These are phyloP conservation scores for Pluvialis apricaria DNA, from an alignment of 2,113 vertebrate genomes.

Conservation along the genomic window DNA sequence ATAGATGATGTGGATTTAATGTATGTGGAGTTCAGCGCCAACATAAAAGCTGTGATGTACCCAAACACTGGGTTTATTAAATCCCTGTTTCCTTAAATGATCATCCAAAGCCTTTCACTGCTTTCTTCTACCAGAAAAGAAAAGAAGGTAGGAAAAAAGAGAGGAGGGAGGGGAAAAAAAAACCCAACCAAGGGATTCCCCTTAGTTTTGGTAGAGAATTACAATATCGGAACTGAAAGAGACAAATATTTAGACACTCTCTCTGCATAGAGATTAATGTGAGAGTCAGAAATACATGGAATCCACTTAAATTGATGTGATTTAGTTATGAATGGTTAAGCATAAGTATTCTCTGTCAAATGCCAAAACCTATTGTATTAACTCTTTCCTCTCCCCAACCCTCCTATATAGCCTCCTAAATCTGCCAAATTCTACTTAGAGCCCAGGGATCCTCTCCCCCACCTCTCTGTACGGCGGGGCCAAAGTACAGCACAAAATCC, in stretches of 20 bases:
- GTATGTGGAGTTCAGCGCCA: slow-evolving; percentile 75
- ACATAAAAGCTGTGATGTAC: slow-evolving; percentile 71
- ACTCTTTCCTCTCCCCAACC: background rate
- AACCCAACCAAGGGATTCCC: background rate
- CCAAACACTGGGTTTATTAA: slow-evolving; percentile 62
- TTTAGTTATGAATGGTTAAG: slow-evolving; percentile 53
- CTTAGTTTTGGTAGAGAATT: slow-evolving; percentile 23
- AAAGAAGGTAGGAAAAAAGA: background rate
- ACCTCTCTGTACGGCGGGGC: rapidly evolving
- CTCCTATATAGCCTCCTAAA: background rate
- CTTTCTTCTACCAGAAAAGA: slow-evolving; percentile 1
- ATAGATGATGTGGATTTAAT: slow-evolving; percentile 82
- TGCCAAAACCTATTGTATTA: slow-evolving; percentile 45
- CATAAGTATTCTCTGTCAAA: slow-evolving; percentile 53
- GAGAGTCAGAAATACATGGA: slow-evolving; percentile 38
- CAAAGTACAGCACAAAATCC: background rate
- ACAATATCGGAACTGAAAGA: slow-evolving; percentile 27
- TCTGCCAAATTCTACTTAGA: background rate
- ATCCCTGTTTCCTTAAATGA: slow-evolving; percentile 56
- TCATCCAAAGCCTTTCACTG: slow-evolving; percentile 14
- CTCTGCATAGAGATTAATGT: slow-evolving; percentile 35
- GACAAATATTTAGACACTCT: slow-evolving; percentile 47
- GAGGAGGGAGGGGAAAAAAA: background rate
- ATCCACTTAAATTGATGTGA: slow-evolving; percentile 43
- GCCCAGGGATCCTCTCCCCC: background rate